Base-by-base conservation (phyloP, 2,797 vertebrate genomes). In the Hypotaenidia philippensis region DNA sequence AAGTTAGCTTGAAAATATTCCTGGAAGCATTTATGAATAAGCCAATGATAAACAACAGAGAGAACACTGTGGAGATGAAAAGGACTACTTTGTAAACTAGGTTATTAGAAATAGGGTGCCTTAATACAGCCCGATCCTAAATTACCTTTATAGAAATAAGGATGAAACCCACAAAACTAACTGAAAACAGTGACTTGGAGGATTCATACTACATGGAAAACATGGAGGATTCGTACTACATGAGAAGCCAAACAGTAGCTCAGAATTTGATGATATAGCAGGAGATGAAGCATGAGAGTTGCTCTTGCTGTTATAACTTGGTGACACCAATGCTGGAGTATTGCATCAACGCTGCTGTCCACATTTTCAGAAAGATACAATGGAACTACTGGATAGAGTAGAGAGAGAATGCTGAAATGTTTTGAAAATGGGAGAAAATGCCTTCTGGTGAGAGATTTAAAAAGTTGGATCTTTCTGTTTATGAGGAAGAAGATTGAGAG, bases 401-500 rank as follows among this genome's bases (percentile, higher is more conserved):
- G 68, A 83, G 10, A 55, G 15, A 18, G 83, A 91, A 85, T 31
- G 36, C 34, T 79, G 50, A 86, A 90, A 38, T 76, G 8, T 74
- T 83, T 90, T 45, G 64, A 90, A 87, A 90, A 76, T 1, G 6
- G 80, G 59, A 66, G 50, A 90, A 95, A 87, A 84, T 77, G 49
- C 80, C 83, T 94, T 82, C 80, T 84, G 60, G 70, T 90, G 80
- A 82, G 77, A 95, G 80, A 93, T 93, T 92, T 90, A 84, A 63
- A 71, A 50, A 87, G 83, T 16, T 93, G 80, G 94, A 56, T 92
- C 93, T 93, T 92, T 84, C 85, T 88, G 63, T 92, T 96, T 95
- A 94, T 84, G 85, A 91, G 59, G 31, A 56, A 91, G 59, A 94
- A 95, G 93, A 95, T 56, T 94, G 94, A 96, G 80, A 95, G 80